A percentile compares a stretch with the other conserved stretches of the same genome.
These are phyloP conservation scores for Apteryx mantelli DNA, from an alignment of 2,113 vertebrate genomes.

Conservation along the genomic window DNA sequence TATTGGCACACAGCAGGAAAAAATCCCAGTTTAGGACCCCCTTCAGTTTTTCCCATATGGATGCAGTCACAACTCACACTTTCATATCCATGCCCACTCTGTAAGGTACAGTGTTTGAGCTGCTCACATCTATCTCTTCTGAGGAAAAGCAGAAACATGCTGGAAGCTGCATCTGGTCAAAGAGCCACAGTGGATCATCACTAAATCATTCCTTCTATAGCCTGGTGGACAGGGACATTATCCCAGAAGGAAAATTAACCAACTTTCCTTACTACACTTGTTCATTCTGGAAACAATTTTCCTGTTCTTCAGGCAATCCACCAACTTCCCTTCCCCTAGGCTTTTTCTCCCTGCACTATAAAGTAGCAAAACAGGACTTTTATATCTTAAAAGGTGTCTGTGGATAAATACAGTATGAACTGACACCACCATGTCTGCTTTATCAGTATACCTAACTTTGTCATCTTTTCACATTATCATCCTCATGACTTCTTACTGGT, in stretches of 20 bases:
- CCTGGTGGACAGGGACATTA: neutral
- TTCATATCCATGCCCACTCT: accelerated
- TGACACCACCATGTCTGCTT: neutral
- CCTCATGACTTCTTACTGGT: neutral
- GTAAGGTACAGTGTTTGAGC: neutral
- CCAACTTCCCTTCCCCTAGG: neutral
- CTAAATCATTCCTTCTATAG: neutral
- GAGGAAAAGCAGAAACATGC: neutral
- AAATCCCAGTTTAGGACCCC: neutral
- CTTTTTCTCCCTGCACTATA: neutral
- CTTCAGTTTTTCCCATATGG: neutral
- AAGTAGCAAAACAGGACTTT: neutral
- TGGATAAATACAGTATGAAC: neutral
- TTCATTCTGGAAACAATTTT: neutral
- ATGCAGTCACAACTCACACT: neutral
- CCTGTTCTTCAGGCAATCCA: neutral
- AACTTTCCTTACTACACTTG: neutral
- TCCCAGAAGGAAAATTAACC: neutral
- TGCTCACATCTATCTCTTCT: neutral
- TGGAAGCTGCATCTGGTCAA: neutral
- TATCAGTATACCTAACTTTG: neutral
- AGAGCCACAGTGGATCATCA: neutral
- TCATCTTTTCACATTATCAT: neutral
- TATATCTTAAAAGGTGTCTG: neutral
- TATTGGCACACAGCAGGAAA: neutral